A percentile compares a stretch with the other conserved stretches of the same genome.
Conservation (phyloP, 2,797 vertebrate genomes). For the Xerus rutilus region DNA sequence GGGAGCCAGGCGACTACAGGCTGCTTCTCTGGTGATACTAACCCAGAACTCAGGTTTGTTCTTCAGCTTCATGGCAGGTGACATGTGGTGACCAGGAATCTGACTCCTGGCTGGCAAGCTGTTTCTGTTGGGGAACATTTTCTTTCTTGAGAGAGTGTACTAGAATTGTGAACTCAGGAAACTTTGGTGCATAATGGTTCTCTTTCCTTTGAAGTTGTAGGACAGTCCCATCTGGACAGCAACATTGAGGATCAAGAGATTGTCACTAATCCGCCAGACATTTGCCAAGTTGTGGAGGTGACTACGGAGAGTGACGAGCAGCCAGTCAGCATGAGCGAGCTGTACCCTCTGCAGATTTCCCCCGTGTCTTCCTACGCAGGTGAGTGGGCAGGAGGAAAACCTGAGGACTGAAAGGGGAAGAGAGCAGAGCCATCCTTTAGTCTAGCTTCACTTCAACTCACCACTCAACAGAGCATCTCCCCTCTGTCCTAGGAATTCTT, state of each 20-base stretch:
- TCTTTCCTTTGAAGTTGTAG: conserved; percentile 87
- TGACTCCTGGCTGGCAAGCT: background rate
- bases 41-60: background rate
- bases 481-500: background rate
- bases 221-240: conserved; percentile 87
- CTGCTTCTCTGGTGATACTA: background rate
- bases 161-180: background rate
- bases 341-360: conserved; percentile 98
- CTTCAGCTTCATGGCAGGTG: background rate
- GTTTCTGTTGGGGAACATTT: background rate
- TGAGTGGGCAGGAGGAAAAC: conserved; percentile 83
- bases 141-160: background rate
- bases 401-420: background rate
- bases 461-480: background rate
- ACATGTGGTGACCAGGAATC: background rate
- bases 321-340: conserved; percentile 94
- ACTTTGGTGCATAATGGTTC: background rate
- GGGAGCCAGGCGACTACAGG: background rate
- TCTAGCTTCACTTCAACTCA: background rate
- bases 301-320: conserved; percentile 98
- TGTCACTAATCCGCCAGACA: conserved; percentile 94
- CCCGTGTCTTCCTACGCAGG: conserved; percentile 96
- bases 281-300: conserved; percentile 98
- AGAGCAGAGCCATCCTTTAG: background rate
- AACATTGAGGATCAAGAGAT: conserved; percentile 93